Evolutionary conservation across 2,888 invertebrate genomes (phyloP), one percentile per base, ranked within the genome.

Genomic region (Machimus atricapillus): DNA sequence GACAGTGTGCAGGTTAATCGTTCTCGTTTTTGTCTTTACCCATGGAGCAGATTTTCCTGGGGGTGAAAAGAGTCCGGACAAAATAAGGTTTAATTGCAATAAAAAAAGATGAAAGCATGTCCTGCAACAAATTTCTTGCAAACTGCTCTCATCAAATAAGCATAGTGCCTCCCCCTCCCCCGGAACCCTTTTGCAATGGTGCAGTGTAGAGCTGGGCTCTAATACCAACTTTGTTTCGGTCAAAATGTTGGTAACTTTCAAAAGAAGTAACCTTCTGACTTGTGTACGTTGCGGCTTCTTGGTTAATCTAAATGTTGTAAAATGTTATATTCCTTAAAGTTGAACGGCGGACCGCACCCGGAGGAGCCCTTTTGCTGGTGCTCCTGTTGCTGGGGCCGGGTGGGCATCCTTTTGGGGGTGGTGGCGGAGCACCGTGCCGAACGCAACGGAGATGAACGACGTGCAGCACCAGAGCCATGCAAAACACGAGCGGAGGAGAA

Each of bases 1-100:
- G 81, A 81, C 31, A 81, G 27, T 81, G 27, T 81, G 34, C 81
- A 81, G 81, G 81, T 81, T 81, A 81, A 81, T 81, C 81, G 81
- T 56, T 16, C 81, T 56, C n/a, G 81, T 81, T 81, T 31, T 81
- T 56, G 56, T 81, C 52, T 81, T 81, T 66, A 23, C 3, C 27
- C 56, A 52, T 46, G 14, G 27, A n/a, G 81, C n/a, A 81, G 52
- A 81, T 81, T 81, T 16, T 81, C 40, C 52, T 8, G 14, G 43
- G 43, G 43, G 14, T 46, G 43, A 14, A 46, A 46, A 46, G 16
- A 5, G 14, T 12, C 56, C 9, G 76, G 76, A 16, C n/a, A 16
- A 9, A 56, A 46, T 43, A 56, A 19, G 56, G 56, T 81, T 52
- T 81, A 81, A 81, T 81, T 81, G 56, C 78, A 78, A 78, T 46